A percentile compares a stretch with the other conserved stretches of the same genome.
These are phyloP conservation scores for Morinoia aosen DNA, from an alignment of 2,888 invertebrate genomes.

Conservation along the genomic window DNA sequence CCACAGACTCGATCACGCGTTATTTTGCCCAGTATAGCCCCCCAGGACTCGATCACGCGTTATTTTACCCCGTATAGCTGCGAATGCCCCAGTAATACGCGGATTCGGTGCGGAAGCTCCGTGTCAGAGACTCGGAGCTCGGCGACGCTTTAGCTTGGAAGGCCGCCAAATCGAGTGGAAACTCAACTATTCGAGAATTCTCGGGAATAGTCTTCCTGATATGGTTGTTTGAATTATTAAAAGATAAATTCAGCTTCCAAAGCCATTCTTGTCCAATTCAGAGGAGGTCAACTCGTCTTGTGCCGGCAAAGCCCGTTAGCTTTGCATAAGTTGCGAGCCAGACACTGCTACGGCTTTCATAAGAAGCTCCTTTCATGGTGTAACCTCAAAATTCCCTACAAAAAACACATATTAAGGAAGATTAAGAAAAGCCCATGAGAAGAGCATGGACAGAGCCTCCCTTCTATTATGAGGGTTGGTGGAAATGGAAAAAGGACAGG, in stretches of 20 bases:
- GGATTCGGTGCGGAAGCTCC: not conserved
- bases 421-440: not conserved
- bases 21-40: not conserved
- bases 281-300: constrained; percentile 51
- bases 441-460: constrained; percentile 4
- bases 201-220: constrained; percentile 46
- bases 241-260: constrained; percentile 50
- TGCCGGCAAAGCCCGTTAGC: constrained; percentile 48
- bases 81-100: constrained; percentile 10
- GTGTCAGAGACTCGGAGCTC: not conserved
- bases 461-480: not conserved
- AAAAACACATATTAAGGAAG: constrained; percentile 29
- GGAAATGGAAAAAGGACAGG: not conserved
- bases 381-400: constrained; percentile 33
- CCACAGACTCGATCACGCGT: no score
- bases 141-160: constrained; percentile 32
- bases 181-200: constrained; percentile 51
- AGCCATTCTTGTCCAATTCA: constrained; percentile 50
- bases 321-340: constrained; percentile 33
- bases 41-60: not conserved
- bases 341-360: constrained; percentile 1
- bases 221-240: constrained; percentile 50
- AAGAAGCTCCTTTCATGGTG: not conserved
- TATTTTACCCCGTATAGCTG: not conserved
- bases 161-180: constrained; percentile 51